Conservation (phyloP, 2,113 vertebrate genomes). For the Crotalus viridis region DNA sequence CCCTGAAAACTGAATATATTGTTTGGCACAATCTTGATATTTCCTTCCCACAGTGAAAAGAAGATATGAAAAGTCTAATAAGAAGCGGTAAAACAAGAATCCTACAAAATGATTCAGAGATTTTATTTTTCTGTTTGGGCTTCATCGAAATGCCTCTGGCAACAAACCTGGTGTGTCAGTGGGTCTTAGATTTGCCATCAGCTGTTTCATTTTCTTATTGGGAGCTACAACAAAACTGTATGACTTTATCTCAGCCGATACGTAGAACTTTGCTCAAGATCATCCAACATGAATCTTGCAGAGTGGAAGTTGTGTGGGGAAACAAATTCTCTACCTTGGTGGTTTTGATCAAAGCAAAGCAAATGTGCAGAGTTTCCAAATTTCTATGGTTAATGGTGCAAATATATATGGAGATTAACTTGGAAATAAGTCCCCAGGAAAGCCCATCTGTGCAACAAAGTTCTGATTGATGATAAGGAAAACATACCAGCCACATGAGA, state of each 20-base stretch:
- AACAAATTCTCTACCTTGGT: background rate
- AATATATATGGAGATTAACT: background rate
- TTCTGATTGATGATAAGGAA: background rate
- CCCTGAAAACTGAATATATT: background rate
- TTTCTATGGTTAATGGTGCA: background rate
- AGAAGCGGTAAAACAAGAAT: background rate
- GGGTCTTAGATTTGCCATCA: background rate
- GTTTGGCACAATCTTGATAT: constrained; percentile 8
- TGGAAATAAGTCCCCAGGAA: background rate
- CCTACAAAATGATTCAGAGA: background rate
- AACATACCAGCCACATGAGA: background rate
- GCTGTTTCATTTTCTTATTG: constrained; percentile 4
- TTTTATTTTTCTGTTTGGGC: background rate
- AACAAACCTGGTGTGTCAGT: background rate
- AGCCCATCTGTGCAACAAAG: background rate
- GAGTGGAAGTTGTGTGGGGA: too few species aligned
- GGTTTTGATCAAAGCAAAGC: background rate
- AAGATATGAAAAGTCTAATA: background rate
- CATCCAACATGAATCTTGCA: background rate
- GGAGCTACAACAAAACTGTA: background rate
- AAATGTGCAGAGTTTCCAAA: background rate
- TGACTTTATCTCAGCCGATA: background rate
- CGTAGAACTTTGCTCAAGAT: background rate
- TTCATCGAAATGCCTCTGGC: background rate
- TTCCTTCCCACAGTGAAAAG: background rate